Base-by-base conservation (phyloP, 2,113 vertebrate species). In the Nerophis lumbriciformis region DNA sequence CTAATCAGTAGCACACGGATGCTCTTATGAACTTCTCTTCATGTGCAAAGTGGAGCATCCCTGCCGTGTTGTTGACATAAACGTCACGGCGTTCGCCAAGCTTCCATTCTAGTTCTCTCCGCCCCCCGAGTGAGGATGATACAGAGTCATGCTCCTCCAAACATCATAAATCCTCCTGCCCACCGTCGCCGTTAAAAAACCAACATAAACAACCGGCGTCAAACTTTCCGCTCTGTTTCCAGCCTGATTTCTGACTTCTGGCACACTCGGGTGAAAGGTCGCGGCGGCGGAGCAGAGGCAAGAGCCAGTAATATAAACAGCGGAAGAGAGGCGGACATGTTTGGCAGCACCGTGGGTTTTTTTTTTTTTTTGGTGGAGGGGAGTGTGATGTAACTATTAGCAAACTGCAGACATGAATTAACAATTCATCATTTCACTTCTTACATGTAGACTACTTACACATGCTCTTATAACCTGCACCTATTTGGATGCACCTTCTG, bases 131-230 rank as follows among this genome's bases (percentile, higher is more conserved):
- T 76, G 65, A 83, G 76, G 82, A 88, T 65, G 73, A 84, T 71
- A 72, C 77, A 66, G 77, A 82, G 85, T 81, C 78, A 73, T 72
- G 42, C 51, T 72, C 71, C 69, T 82, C 81, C 82, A 88, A 90
- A 91, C 88, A 89, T 86, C 81, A 79, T 78, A 75, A 84, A 88
- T 87, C 73, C 21, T 28, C 83, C 84, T 85, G 70, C 77, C 87
- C 87, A 83, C 82, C 44, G 71, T 75, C 15, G 61, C 79, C 66
- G 81, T 77, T 77, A 54, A 83, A 54, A 83, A 84, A 82, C 61
- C 60, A 87, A 79, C 66, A 70, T 88, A 89, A 89, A 88, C 88
- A 87, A 73, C 77, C 64, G 62, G 71, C 69, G 72, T 75, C 48
- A 77, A 61, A 82, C 75, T 66, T 71, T 81, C 75, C 53, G 45